Conservation (phyloP, 2,797 vertebrate species). For the Smutsia temminckii region DNA sequence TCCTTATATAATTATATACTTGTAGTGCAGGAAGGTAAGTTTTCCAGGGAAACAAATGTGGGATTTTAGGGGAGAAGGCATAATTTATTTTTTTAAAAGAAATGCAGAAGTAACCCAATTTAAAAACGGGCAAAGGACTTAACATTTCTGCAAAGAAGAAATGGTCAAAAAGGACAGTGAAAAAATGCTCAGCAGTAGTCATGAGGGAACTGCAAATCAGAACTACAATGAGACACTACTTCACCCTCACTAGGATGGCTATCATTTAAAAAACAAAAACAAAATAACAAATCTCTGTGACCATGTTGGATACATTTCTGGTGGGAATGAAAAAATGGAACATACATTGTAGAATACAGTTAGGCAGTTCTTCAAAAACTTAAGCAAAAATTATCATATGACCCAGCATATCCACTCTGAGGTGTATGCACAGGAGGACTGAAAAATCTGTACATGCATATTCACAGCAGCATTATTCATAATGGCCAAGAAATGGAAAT, state of each 20-base stretch:
- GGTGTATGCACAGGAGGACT: not conserved
- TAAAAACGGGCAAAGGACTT: not conserved
- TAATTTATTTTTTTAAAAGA: not conserved
- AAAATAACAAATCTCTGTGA: not conserved
- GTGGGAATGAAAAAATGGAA: not conserved
- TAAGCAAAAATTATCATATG: not conserved
- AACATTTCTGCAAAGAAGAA: not conserved
- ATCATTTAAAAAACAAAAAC: not conserved
- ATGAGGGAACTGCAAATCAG: not conserved
- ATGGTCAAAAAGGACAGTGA: not conserved
- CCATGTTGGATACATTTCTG: not conserved
- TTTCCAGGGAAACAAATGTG: not conserved
- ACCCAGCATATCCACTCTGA: not conserved
- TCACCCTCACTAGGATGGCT: not conserved
- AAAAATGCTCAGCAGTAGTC: not conserved
- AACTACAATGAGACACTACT: not conserved
- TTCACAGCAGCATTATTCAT: not conserved
- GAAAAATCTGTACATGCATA: not conserved
- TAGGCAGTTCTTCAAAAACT: conserved; percentile 17
- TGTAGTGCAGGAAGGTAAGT: not conserved
- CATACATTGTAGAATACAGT: not conserved
- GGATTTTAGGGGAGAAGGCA: not conserved
- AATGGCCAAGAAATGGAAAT: not conserved
- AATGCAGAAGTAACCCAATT: not conserved
- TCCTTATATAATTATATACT: not conserved